Conservation (phyloP, 1,140 invertebrate species). For the Temnothorax longispinosus region DNA sequence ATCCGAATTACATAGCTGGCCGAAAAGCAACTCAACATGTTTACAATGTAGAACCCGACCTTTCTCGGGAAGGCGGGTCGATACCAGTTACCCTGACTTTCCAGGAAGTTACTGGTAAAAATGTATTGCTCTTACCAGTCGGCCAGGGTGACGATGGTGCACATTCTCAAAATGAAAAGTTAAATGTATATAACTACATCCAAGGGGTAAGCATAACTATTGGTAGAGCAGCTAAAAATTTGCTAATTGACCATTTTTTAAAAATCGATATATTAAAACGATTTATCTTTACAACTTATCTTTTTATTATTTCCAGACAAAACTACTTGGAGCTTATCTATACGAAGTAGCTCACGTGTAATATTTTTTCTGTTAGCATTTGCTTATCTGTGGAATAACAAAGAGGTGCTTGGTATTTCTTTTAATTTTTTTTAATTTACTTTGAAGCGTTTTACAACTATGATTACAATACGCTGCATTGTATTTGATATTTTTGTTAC, state of each 20-base stretch:
- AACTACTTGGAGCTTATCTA: constrained; percentile 94
- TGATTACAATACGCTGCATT: background rate
- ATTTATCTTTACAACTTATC: background rate
- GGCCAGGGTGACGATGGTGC: constrained; percentile 98
- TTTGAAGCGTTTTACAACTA: background rate
- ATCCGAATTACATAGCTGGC: constrained; percentile 96
- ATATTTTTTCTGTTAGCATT: constrained; percentile 18
- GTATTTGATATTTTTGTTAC: background rate
- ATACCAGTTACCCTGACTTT: constrained; percentile 98
- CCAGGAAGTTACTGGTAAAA: constrained; percentile 96
- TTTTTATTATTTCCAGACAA: constrained; percentile 89
- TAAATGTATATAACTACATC: constrained; percentile 96
- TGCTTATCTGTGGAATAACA: background rate
- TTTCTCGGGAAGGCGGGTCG: constrained; percentile 97
- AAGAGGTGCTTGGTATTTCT: background rate
- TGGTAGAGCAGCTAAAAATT: background rate
- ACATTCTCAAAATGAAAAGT: constrained; percentile 99
- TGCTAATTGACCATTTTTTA: background rate
- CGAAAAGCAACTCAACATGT: constrained; percentile 95
- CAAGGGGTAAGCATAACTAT: constrained; percentile 91
- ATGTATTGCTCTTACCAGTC: constrained; percentile 96
- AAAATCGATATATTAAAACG: background rate
- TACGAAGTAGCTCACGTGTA: constrained; percentile 90
- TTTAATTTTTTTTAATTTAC: background rate
- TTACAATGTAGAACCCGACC: constrained; percentile 96